Conservation (phyloP, 2,888 invertebrate species). For the Tenthredo amoena region DNA sequence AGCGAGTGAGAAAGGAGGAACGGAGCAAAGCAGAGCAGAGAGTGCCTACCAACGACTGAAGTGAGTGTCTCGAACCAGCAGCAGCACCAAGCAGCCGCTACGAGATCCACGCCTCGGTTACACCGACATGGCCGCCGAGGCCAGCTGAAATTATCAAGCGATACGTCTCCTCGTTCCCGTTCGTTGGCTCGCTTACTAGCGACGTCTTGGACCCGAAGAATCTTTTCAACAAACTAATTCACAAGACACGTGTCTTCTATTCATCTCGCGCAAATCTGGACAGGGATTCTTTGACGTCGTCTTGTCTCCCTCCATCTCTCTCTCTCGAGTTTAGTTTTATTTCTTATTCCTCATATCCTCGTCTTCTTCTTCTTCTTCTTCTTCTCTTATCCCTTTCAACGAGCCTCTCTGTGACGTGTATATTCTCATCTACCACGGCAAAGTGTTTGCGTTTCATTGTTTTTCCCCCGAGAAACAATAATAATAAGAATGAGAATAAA, state of each 20-base stretch:
- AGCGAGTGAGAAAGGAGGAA: constrained; percentile 24
- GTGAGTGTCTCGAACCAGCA: constrained; percentile 57
- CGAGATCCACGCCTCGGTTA: constrained; percentile 59
- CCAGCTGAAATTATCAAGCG: constrained; percentile 72
- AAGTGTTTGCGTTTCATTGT: background rate
- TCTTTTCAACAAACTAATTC: background rate
- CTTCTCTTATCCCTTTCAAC: constrained; percentile 2
- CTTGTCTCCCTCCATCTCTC: background rate
- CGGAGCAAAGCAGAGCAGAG: constrained; percentile 49
- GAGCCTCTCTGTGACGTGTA: constrained; percentile 2
- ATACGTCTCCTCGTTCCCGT: constrained; percentile 53
- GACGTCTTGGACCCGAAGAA: background rate
- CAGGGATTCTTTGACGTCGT: constrained; percentile 28
- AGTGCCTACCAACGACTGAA: constrained; percentile 52
- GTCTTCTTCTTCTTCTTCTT: background rate
- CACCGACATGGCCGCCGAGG: constrained; percentile 76
- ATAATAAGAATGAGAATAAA: background rate
- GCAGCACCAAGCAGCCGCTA: constrained; percentile 45
- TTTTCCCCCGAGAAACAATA: background rate
- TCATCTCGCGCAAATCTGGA: constrained; percentile 25
- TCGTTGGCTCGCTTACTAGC: constrained; percentile 21
- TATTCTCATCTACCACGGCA: background rate
- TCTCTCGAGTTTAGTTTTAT: background rate
- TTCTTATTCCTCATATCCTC: background rate
- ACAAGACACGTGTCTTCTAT: constrained; percentile 26